Evolutionary conservation across 2,113 vertebrate species (phyloP).

Genomic region (Bubo scandiacus): DNA sequence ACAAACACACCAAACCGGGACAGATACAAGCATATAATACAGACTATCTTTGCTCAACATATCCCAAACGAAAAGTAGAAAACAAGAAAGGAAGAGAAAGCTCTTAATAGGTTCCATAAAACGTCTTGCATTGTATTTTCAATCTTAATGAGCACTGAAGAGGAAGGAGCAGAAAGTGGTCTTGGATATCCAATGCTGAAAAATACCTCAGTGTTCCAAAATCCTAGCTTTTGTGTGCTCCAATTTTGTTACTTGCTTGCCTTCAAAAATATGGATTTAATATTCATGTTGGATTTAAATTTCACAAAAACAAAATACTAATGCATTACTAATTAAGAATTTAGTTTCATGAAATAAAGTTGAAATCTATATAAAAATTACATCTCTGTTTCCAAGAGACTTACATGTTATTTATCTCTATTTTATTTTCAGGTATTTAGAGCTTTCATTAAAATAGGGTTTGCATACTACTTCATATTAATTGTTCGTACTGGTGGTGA

Average conservation of each 20-base stretch:
- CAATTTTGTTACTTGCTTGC: not conserved
- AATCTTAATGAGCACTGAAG: not conserved
- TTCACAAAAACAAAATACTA: slow-evolving; percentile 25
- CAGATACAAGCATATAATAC: not conserved
- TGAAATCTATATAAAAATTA: not conserved
- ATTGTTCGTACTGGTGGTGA: not conserved
- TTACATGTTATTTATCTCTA: not conserved
- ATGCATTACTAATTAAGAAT: not conserved
- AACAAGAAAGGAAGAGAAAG: not conserved
- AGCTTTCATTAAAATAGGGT: not conserved
- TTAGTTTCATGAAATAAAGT: not conserved
- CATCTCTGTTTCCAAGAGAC: not conserved
- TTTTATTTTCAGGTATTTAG: slow-evolving; percentile 27
- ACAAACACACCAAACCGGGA: not conserved
- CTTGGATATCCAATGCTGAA: slow-evolving; percentile 8
- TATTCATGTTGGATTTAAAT: slow-evolving; percentile 37
- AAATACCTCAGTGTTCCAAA: slow-evolving; percentile 44
- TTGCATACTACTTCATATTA: not conserved
- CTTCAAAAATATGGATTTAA: slow-evolving; percentile 55
- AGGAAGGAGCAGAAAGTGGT: not conserved
- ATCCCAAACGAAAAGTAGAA: not conserved
- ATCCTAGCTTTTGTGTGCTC: not conserved
- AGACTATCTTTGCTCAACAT: not conserved
- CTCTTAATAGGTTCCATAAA: not conserved
- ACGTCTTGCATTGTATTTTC: not conserved